phyloP scores from a whole-genome alignment of 2,113 vertebrate species.

The Pachyramphus minor region DNA sequence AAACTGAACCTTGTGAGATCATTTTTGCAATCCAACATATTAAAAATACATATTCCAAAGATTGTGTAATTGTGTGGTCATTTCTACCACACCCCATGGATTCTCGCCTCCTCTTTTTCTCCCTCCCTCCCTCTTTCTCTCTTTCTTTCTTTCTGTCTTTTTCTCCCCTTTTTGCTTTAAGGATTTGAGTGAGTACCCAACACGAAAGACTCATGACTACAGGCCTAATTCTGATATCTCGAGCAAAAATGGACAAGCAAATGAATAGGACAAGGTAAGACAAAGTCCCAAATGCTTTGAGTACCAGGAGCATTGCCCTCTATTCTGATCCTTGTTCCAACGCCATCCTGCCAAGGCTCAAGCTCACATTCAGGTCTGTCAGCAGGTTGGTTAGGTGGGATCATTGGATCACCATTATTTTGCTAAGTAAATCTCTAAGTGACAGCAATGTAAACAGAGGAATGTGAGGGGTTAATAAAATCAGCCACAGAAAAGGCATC shows the following conservation, averaged over 20 bases:
- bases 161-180: background rate
- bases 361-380: background rate
- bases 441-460: background rate
- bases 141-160: no score
- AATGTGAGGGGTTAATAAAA: background rate
- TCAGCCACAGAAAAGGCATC: background rate
- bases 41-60: background rate
- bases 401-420: background rate
- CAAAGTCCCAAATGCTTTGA: background rate
- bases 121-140: background rate
- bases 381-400: background rate
- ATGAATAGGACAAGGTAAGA: background rate
- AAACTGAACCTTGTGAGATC: background rate
- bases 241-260: background rate
- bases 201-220: background rate
- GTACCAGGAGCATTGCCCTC: background rate
- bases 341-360: background rate
- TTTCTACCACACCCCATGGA: background rate
- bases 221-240: background rate
- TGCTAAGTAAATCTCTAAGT: background rate
- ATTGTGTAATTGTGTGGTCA: background rate
- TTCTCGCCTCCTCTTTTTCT: no score
- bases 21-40: background rate
- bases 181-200: background rate
- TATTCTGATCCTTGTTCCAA: background rate